phyloP scores from a whole-genome alignment of 2,888 invertebrate genomes.

The Drosophila rellima region DNA sequence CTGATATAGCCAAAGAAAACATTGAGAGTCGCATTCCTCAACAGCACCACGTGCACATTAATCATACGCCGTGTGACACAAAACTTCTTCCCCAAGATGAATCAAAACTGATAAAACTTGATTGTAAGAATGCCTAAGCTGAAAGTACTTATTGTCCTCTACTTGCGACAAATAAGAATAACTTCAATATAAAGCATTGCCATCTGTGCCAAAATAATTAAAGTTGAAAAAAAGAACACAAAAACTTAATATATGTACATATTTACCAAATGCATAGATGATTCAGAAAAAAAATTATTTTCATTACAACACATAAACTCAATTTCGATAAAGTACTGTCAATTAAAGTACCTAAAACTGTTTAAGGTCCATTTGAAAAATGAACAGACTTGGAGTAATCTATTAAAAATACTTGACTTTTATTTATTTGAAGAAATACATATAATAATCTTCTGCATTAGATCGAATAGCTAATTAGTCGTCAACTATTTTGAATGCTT shows the following conservation, averaged over 20 bases:
- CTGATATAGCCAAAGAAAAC: background rate
- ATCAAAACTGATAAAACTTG: background rate
- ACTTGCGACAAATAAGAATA: too few relatives aligned
- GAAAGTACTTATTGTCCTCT: background rate
- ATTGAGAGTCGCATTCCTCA: slow-evolving; percentile 1
- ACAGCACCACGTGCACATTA: slow-evolving; percentile 10
- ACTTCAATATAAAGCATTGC: background rate
- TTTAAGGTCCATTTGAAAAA: background rate
- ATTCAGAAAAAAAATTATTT: background rate
- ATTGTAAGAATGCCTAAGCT: background rate
- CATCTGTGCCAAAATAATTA: background rate
- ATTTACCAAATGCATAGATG: background rate
- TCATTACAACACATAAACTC: background rate
- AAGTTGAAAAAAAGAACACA: background rate
- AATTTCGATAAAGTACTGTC: background rate
- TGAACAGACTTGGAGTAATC: background rate
- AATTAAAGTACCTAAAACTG: background rate
- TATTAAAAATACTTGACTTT: background rate
- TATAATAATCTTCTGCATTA: slow-evolving; percentile 1
- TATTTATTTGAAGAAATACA: slow-evolving; percentile 1
- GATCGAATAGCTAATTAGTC: slow-evolving; percentile 19
- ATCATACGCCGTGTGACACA: slow-evolving; percentile 34
- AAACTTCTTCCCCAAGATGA: slow-evolving; percentile 3
- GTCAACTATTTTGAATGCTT: slow-evolving; percentile 13
- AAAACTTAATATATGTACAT: background rate